Percentiles rank a stretch among this genome's conserved stretches.
phyloP scores from a whole-genome alignment of 2,797 vertebrate genomes.

The Atherinosoma microstoma region DNA sequence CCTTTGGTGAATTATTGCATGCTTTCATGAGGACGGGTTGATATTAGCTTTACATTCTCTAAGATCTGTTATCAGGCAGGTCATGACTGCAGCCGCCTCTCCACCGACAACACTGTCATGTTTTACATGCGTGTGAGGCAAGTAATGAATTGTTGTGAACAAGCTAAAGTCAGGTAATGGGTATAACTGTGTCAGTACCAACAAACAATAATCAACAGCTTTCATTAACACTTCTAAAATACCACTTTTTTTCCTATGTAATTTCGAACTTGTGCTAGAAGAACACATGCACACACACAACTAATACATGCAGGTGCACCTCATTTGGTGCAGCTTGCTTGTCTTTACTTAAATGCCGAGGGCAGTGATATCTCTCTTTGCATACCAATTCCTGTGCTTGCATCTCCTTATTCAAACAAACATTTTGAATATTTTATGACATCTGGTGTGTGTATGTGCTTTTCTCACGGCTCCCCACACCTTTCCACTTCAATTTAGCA shows the following conservation, averaged over 20 bases:
- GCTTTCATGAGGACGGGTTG: background rate
- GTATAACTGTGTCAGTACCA: conserved; percentile 6
- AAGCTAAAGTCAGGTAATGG: background rate
- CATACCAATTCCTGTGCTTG: conserved; percentile 24
- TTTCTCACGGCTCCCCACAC: conserved; percentile 13
- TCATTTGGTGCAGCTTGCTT: conserved; percentile 23
- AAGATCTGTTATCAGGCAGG: conserved; percentile 1
- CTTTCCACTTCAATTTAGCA: conserved; percentile 28
- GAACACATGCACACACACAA: background rate
- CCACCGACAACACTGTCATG: conserved; percentile 4
- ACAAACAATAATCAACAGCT: conserved; percentile 9
- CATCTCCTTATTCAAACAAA: conserved; percentile 22
- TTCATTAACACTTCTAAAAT: conserved; percentile 1
- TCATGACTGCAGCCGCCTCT: background rate
- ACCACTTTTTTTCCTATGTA: background rate
- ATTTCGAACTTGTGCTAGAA: background rate
- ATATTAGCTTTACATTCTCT: background rate
- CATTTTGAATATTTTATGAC: conserved; percentile 43
- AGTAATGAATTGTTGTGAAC: conserved; percentile 7
- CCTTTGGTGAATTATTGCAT: background rate
- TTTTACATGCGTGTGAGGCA: background rate
- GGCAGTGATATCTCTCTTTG: conserved; percentile 14
- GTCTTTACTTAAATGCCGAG: conserved; percentile 22
- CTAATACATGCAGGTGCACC: background rate
- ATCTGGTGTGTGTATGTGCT: conserved; percentile 14